These are phyloP conservation scores for Sminthurinus aureus DNA, from an alignment of 2,888 invertebrate species.

Conservation along the genomic window DNA sequence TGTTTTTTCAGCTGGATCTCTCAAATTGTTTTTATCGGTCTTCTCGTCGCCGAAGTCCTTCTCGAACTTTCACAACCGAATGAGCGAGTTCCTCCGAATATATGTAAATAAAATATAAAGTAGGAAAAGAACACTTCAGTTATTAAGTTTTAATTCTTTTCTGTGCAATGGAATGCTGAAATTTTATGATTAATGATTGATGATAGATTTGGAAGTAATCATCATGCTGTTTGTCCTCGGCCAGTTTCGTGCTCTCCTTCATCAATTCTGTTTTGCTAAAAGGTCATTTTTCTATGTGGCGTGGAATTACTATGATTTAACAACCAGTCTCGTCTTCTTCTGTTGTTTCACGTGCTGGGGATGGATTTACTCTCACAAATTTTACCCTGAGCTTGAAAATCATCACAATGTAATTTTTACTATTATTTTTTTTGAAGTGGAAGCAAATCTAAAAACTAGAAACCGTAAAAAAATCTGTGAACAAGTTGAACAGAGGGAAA, in stretches of 20 bases:
- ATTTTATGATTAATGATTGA: not conserved
- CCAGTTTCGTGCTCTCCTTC: slow-evolving; percentile 30
- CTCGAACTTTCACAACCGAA: slow-evolving; percentile 22
- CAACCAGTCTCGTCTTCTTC: not conserved
- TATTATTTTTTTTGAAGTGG: no score
- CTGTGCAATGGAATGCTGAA: no score
- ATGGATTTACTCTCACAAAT: not conserved
- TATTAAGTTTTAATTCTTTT: not conserved
- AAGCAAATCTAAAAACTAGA: no score
- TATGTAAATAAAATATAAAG: slow-evolving; percentile 10
- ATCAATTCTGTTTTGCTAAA: slow-evolving; percentile 21
- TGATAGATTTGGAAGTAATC: slow-evolving; percentile 16
- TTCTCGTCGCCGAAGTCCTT: slow-evolving; percentile 27
- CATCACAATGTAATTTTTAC: no score
- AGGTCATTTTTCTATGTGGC: slow-evolving; percentile 37
- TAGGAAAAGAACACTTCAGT: not conserved
- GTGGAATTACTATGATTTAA: slow-evolving; percentile 47
- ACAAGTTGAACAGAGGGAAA: no score
- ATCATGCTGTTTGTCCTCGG: slow-evolving; percentile 34
- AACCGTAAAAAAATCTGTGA: no score
- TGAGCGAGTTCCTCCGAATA: slow-evolving; percentile 29
- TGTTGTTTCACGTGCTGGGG: slow-evolving; percentile 24
- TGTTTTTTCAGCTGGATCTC: slow-evolving; percentile 44
- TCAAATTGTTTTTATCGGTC: slow-evolving; percentile 41
- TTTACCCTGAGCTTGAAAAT: no score